Conservation (phyloP, 2,113 vertebrate genomes). For the Passer montanus region DNA sequence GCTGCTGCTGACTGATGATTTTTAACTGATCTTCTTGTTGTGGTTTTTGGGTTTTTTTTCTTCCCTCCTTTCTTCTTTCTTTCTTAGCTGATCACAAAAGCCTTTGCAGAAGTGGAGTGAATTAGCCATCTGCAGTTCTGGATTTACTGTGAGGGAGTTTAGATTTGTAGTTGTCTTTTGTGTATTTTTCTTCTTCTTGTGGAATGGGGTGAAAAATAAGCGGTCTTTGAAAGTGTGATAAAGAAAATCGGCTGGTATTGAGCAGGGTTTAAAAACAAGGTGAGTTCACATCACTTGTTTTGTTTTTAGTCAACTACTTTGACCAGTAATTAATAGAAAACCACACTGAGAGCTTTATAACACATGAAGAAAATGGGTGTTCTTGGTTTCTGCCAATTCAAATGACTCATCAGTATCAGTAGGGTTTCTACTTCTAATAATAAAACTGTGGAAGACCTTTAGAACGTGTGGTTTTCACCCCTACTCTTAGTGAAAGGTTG, state of each 20-base stretch:
- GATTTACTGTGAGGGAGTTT: constrained; percentile 7
- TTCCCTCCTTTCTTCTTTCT: background rate
- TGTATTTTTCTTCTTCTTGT: constrained; percentile 1
- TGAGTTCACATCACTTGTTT: constrained; percentile 34
- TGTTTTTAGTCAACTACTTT: constrained; percentile 51
- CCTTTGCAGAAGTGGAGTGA: background rate
- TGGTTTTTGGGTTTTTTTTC: background rate
- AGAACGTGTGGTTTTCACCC: constrained; percentile 74
- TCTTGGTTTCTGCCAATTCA: constrained; percentile 80
- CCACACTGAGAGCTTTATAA: constrained; percentile 66
- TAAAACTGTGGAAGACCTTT: constrained; percentile 79
- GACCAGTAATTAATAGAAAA: constrained; percentile 76
- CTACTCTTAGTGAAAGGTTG: constrained; percentile 79
- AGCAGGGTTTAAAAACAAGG: background rate
- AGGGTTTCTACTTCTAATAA: constrained; percentile 83
- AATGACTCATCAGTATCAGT: constrained; percentile 84
- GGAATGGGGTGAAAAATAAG: background rate
- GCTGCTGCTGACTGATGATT: constrained; percentile 44
- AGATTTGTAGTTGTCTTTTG: background rate
- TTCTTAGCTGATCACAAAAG: background rate
- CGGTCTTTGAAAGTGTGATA: background rate
- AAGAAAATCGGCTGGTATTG: constrained; percentile 21
- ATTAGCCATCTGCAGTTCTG: constrained; percentile 33
- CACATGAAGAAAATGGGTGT: constrained; percentile 74
- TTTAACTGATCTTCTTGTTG: constrained; percentile 25